A percentile compares a stretch with the other conserved stretches of the same genome.
These are phyloP conservation scores for Andrena haemorrhoa DNA, from an alignment of 2,888 invertebrate species.

Conservation along the genomic window DNA sequence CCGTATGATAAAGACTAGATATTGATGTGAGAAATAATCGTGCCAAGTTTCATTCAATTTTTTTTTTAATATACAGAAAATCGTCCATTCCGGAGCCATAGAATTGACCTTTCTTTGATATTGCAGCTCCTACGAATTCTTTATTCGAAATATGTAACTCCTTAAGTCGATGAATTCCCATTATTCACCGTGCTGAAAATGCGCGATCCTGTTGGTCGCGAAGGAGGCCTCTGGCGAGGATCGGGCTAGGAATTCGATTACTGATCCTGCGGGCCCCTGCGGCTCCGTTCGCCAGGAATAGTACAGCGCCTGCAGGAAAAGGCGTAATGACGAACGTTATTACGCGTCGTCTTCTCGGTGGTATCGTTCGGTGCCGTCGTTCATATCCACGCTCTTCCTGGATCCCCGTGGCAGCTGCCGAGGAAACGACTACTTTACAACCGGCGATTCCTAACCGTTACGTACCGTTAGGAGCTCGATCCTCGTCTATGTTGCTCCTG, in stretches of 20 bases:
- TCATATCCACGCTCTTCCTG: constrained; percentile 63
- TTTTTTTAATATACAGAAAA: too few relatives aligned
- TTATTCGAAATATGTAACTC: too few relatives aligned
- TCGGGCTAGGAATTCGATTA: constrained; percentile 8
- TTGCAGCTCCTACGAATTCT: too few relatives aligned
- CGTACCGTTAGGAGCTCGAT: constrained; percentile 73
- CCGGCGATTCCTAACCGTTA: constrained; percentile 77
- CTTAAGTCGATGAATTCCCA: too few relatives aligned
- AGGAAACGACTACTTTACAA: constrained; percentile 63
- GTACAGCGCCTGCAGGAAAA: constrained; percentile 12
- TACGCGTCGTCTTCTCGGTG: constrained; percentile 24
- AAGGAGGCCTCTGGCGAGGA: constrained; percentile 14
- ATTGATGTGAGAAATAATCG: too few relatives aligned
- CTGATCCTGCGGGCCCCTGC: background rate
- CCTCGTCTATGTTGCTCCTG: constrained; percentile 54
- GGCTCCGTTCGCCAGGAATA: constrained; percentile 23
- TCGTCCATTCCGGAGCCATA: too few relatives aligned
- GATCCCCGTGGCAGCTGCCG: constrained; percentile 58
- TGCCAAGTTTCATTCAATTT: too few relatives aligned
- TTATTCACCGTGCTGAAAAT: background rate
- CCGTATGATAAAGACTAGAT: too few relatives aligned
- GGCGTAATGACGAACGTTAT: constrained; percentile 39
- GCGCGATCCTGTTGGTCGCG: background rate
- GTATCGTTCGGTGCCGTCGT: constrained; percentile 25
- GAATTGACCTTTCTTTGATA: too few relatives aligned